Evolutionary conservation across 2,888 invertebrate species (phyloP), one percentile per base, ranked within the genome.

Genomic region (Lepidonotus clava): DNA sequence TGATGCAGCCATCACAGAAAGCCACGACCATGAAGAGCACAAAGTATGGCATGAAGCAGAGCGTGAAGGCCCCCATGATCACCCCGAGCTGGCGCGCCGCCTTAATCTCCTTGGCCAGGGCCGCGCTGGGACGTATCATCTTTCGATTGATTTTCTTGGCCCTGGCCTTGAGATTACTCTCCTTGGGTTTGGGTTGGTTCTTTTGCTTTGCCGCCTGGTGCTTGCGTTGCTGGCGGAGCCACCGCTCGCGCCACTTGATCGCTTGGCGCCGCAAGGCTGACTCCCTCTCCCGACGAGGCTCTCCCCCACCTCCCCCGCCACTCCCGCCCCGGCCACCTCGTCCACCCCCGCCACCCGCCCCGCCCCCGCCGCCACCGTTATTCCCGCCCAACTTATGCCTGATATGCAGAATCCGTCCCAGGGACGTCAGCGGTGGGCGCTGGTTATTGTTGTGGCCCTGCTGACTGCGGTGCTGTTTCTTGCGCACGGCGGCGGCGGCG

Each of bases 31-130:
- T 93, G 91, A 95, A 96, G 6, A 95, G 92, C 53, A 95, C 94
- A 91, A 96, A 95, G 91, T 96, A 96, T n/a, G 96, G 96, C 38
- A 95, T 93, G 94, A 95, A 96, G 90, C 95, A 96, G 85, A 95
- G 91, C 0, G 95, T 94, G 90, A 96, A 96, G 1, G 95, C 95
- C 32, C 95, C 95, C 92, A 95, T 95, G 85, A 96, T 95, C 21
- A 96, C 95, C 0, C 95, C 95, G 6, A 96, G 93, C 87, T 96
- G 96, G 61, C 95, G 93, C 1, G 95, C 95, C 5, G 95, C 95
- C 89, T 96, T 95, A 76, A 94, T 93, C 87, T 94, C 94, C 80
- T 92, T 92, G 40, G 91, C 91, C 83, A 94, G 86, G 0, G 93
- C 92, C 2, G 87, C 85, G 84, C 90, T 90, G 8, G 87, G 86